These are phyloP conservation scores for Melanophora roralis DNA, from an alignment of 2,888 invertebrate species.

Conservation along the genomic window DNA sequence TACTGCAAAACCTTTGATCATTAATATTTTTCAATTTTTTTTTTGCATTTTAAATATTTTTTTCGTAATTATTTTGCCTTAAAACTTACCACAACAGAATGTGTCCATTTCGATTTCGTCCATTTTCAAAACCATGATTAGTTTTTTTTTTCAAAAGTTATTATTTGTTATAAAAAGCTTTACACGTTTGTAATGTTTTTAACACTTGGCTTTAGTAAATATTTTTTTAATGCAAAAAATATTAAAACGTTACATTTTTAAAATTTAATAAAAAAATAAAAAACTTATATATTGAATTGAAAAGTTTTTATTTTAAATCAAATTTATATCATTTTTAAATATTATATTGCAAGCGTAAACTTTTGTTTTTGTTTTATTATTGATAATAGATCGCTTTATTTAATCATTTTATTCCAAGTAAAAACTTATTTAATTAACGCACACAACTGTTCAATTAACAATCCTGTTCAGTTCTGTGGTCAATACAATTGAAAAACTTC, in stretches of 20 bases:
- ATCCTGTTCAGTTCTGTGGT: slow-evolving; percentile 63
- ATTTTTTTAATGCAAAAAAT: too few species aligned
- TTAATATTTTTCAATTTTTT: background rate
- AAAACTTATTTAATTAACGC: slow-evolving; percentile 46
- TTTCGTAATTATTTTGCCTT: background rate
- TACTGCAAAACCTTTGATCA: too few species aligned
- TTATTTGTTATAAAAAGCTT: too few species aligned
- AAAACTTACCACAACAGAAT: slow-evolving; percentile 75
- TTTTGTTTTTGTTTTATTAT: background rate
- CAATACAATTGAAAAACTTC: slow-evolving; percentile 53
- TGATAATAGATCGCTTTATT: background rate
- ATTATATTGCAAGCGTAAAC: background rate
- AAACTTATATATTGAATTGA: too few species aligned
- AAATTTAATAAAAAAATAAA: too few species aligned
- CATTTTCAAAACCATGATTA: slow-evolving; percentile 67
- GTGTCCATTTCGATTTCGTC: slow-evolving; percentile 74
- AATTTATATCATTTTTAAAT: background rate
- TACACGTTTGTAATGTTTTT: too few species aligned
- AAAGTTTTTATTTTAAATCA: background rate
- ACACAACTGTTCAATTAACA: slow-evolving; percentile 63
- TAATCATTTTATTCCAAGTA: background rate
- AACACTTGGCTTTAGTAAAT: background rate
- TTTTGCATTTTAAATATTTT: too few species aligned
- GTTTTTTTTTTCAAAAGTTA: slow-evolving; percentile 23
- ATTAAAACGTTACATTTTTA: too few species aligned